Percentiles rank a stretch among this genome's conserved stretches.
Evolutionary conservation across 2,113 vertebrate species (phyloP).

Genomic region (Stigmatopora argus): DNA sequence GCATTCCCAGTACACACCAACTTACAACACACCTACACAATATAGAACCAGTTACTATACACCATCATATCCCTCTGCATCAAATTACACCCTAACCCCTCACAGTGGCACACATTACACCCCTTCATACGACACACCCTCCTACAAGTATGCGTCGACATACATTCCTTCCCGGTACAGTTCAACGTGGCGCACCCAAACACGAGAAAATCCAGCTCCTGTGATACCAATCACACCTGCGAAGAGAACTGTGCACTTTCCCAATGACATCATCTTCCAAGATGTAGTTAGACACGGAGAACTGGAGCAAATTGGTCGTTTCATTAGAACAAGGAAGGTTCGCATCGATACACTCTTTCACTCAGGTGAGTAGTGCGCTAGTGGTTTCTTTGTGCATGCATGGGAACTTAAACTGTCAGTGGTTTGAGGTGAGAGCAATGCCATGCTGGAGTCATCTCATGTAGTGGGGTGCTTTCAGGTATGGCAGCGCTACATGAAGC

Average conservation of each 20-base stretch:
- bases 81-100: conserved; percentile 55
- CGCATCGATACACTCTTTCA: conserved; percentile 84
- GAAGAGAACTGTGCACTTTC: conserved; percentile 81
- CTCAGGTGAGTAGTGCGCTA: conserved; percentile 76
- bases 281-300: conserved; percentile 88
- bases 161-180: conserved; percentile 47
- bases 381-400: neutral
- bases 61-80: conserved; percentile 29
- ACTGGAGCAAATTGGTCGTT: conserved; percentile 89
- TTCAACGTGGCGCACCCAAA: conserved; percentile 31
- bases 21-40: conserved; percentile 50
- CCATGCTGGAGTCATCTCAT: conserved; percentile 4
- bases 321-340: conserved; percentile 87
- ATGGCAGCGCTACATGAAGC: conserved; percentile 94
- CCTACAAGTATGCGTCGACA: conserved; percentile 50
- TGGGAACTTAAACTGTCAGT: neutral
- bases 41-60: conserved; percentile 54
- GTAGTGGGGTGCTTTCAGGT: conserved; percentile 54
- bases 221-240: conserved; percentile 35
- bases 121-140: conserved; percentile 42
- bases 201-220: conserved; percentile 43
- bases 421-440: neutral
- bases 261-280: conserved; percentile 87
- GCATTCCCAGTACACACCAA: conserved; percentile 53
- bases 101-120: conserved; percentile 53